phyloP scores from a whole-genome alignment of 2,888 invertebrate genomes.

The Adelphocoris suturalis region DNA sequence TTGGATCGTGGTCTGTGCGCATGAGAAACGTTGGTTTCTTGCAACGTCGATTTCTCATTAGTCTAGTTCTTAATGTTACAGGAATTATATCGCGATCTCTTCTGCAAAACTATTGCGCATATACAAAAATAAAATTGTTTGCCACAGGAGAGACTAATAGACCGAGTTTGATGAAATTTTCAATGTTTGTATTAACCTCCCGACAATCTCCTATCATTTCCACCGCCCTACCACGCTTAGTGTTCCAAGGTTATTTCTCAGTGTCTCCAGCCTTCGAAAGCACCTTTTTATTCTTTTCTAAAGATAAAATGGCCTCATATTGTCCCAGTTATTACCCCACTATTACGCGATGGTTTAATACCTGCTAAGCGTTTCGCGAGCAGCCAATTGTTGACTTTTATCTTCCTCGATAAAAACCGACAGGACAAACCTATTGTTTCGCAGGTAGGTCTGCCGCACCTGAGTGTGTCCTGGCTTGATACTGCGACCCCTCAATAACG shows the following conservation, averaged over 20 bases:
- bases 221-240: too few species aligned
- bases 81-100: too few species aligned
- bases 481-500: neutral
- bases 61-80: too few species aligned
- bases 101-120: too few species aligned
- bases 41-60: too few species aligned
- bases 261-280: neutral
- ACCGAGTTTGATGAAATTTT: too few species aligned
- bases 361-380: constrained; percentile 18
- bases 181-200: too few species aligned
- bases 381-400: constrained; percentile 29
- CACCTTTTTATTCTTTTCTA: neutral
- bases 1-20: too few species aligned
- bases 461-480: neutral
- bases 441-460: neutral
- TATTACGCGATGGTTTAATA: neutral
- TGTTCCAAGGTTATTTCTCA: neutral
- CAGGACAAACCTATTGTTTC: constrained; percentile 10
- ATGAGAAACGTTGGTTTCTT: too few species aligned
- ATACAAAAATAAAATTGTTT: too few species aligned
- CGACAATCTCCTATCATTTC: too few species aligned
- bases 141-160: too few species aligned
- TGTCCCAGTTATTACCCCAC: constrained; percentile 9
- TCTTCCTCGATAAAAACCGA: neutral
- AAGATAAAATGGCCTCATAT: neutral